Percentiles rank a stretch among this genome's conserved stretches.
Evolutionary conservation across 2,888 invertebrate species (phyloP).

Genomic region (Cataglyphis cursor): DNA sequence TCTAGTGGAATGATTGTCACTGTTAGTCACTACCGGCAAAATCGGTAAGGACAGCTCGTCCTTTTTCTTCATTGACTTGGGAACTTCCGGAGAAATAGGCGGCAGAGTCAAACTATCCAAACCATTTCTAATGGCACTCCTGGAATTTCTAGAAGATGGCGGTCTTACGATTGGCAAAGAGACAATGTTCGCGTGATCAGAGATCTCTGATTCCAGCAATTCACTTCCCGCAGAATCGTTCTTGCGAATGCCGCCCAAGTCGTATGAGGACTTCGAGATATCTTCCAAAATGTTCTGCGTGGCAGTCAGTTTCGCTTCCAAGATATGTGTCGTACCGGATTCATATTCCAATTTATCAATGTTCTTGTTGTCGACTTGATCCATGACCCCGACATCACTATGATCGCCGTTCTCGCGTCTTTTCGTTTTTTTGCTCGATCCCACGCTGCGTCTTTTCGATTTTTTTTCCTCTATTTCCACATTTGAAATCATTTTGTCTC

Average conservation of each 20-base stretch:
- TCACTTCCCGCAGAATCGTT: neutral
- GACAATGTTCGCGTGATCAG: conserved; percentile 58
- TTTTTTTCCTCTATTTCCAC: conserved; percentile 9
- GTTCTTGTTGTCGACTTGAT: conserved; percentile 12
- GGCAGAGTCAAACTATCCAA: conserved; percentile 79
- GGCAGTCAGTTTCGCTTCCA: conserved; percentile 75
- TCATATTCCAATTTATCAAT: conserved; percentile 25
- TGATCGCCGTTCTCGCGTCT: neutral
- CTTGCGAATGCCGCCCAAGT: conserved; percentile 22
- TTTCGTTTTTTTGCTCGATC: conserved; percentile 27
- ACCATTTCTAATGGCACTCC: conserved; percentile 71
- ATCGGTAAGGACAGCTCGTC: conserved; percentile 78
- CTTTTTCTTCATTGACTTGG: conserved; percentile 76
- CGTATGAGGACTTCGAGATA: conserved; percentile 71
- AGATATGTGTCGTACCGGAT: conserved; percentile 34
- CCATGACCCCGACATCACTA: conserved; percentile 11
- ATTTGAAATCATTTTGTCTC: neutral
- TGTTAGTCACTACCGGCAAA: conserved; percentile 63
- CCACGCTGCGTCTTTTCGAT: conserved; percentile 10
- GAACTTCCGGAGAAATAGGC: conserved; percentile 80
- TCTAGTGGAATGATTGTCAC: neutral
- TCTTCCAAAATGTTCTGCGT: conserved; percentile 76
- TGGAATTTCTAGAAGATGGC: conserved; percentile 68
- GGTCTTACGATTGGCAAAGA: conserved; percentile 82
- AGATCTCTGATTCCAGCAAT: conserved; percentile 45